Base-by-base conservation (phyloP, 2,888 invertebrate species). In the Panorpa germanica region DNA sequence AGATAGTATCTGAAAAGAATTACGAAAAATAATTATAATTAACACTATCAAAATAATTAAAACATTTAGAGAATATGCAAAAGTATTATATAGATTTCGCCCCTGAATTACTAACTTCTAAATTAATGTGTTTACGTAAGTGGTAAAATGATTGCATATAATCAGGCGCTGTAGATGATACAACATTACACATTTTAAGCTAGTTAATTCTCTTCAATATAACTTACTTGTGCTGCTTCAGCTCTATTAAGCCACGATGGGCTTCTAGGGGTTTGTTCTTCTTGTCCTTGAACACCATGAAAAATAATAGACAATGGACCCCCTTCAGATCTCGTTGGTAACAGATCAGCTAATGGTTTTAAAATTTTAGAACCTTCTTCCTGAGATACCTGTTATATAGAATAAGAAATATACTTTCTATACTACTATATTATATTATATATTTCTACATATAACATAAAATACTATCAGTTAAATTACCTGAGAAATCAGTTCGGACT, bases 201-300 rank as follows among this genome's bases (percentile, higher is more conserved):
- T n/a, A n/a, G n/a, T n/a, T n/a, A n/a, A n/a, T n/a, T n/a, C n/a
- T n/a, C n/a, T n/a, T n/a, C n/a, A n/a, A n/a, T n/a, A n/a, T n/a
- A n/a, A n/a, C n/a, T n/a, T n/a, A n/a, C n/a, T n/a, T n/a, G n/a
- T n/a, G n/a, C 58, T 2, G 76, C 77, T 59, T 95, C 93, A 37
- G 72, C 68, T 0, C 76, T 72, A 57, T 95, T 95, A 44, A 65
- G 85, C 83, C 85, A 88, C 3, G 86, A 86, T 1, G 85, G 85
- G 34, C 75, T 80, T 41, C 82, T 82, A 2, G 56, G 49, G 34
- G 77, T 78, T 47, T 76, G 72, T 36, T 55, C 52, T 48, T 78
- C 77, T 25, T 57, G 53, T 1, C 81, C 81, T 31, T 64, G 53
- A 5, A 82, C 61, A 2, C 80, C 80, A 45, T 71, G 67, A 34